These are phyloP conservation scores for Cheirogaleus major DNA, from an alignment of 2,797 vertebrate species.

Conservation along the genomic window DNA sequence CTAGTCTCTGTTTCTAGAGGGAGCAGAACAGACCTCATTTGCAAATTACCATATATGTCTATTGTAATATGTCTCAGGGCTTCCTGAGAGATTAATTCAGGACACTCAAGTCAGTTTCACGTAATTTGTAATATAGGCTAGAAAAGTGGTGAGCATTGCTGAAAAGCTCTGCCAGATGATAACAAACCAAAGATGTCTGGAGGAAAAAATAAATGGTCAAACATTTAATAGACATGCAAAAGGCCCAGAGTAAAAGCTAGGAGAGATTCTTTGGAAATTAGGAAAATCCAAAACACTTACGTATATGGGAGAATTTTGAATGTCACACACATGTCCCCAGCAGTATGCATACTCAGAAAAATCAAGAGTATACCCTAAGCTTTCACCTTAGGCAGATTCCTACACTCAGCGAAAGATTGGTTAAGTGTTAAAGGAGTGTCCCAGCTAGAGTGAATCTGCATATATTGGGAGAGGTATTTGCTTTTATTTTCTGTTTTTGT, in stretches of 20 bases:
- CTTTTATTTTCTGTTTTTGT: not conserved
- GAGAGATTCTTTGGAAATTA: not conserved
- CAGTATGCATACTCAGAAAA: not conserved
- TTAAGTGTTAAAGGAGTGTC: not conserved
- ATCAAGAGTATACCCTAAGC: not conserved
- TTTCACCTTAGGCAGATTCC: not conserved
- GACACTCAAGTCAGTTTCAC: not conserved
- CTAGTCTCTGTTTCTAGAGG: not conserved
- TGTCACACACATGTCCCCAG: not conserved
- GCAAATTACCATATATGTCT: not conserved
- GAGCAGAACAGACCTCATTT: not conserved
- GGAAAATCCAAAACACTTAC: not conserved
- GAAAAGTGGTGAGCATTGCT: not conserved
- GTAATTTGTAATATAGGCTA: not conserved
- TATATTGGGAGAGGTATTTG: not conserved
- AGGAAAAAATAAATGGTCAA: not conserved
- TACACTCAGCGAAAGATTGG: not conserved
- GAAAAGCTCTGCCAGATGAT: not conserved
- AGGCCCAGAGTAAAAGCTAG: not conserved
- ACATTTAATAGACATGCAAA: not conserved
- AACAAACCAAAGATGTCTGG: not conserved
- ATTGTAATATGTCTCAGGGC: not conserved
- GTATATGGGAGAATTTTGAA: not conserved
- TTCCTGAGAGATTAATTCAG: not conserved
- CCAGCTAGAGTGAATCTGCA: not conserved